Evolutionary conservation across 2,113 vertebrate genomes (phyloP).

Genomic region (Nycticryphes semicollaris): DNA sequence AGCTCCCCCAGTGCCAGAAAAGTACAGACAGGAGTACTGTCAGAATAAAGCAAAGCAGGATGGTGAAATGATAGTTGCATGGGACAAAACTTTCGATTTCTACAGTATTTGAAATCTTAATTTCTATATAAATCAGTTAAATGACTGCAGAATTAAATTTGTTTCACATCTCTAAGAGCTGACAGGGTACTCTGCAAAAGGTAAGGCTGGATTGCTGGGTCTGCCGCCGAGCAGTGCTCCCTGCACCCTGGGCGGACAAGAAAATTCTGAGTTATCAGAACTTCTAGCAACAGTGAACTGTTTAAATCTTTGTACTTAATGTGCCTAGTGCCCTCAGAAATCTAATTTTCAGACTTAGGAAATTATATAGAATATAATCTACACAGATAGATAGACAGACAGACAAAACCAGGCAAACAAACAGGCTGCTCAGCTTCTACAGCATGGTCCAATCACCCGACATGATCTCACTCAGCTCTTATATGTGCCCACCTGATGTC

Average conservation of each 20-base stretch:
- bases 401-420: background rate
- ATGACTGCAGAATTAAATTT: background rate
- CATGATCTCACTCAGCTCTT: background rate
- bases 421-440: background rate
- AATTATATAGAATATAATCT: background rate
- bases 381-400: fast-evolving
- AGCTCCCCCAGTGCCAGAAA: background rate
- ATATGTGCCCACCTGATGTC: background rate
- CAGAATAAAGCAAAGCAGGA: background rate
- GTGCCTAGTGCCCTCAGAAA: background rate
- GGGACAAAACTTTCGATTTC: background rate
- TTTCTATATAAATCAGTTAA: background rate
- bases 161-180: background rate
- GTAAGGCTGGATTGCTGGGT: background rate
- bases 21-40: background rate
- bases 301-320: background rate
- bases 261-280: background rate
- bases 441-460: background rate
- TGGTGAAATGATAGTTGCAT: background rate
- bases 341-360: background rate
- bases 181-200: background rate
- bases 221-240: background rate
- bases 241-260: fast-evolving
- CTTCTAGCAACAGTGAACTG: background rate
- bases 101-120: background rate